Conservation (phyloP, 1,140 invertebrate species). For the Babylonia areolata region DNA sequence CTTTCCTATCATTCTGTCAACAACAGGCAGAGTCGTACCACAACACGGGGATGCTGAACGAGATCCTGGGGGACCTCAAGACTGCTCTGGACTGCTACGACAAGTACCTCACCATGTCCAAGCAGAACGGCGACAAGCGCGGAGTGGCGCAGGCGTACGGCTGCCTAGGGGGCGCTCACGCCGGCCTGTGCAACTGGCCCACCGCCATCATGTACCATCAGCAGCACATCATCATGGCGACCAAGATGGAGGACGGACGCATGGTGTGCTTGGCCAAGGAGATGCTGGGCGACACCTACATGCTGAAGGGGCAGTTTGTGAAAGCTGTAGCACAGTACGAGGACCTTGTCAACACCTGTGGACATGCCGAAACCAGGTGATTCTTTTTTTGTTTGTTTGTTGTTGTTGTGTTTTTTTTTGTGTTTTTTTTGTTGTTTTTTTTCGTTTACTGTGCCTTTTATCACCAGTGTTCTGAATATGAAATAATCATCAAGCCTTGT, state of each 20-base stretch:
- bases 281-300: slow-evolving; percentile 68
- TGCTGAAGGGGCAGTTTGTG: slow-evolving; percentile 65
- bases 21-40: slow-evolving; percentile 66
- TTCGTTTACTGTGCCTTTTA: background rate
- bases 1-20: background rate
- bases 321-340: slow-evolving; percentile 55
- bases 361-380: slow-evolving; percentile 14
- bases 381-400: background rate
- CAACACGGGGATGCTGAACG: slow-evolving; percentile 70
- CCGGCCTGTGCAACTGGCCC: slow-evolving; percentile 64
- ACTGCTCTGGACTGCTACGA: slow-evolving; percentile 66
- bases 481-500: no score
- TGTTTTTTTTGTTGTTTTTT: background rate
- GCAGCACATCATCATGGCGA: slow-evolving; percentile 66
- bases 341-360: slow-evolving; percentile 1
- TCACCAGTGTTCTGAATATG: no score
- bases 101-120: slow-evolving; percentile 60
- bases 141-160: slow-evolving; percentile 71
- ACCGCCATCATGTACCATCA: slow-evolving; percentile 67
- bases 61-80: slow-evolving; percentile 67
- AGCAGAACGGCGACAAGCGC: slow-evolving; percentile 60
- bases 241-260: slow-evolving; percentile 54
- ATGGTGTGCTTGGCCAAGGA: slow-evolving; percentile 65
- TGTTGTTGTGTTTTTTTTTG: background rate
- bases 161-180: slow-evolving; percentile 68